phyloP scores from a whole-genome alignment of 2,888 invertebrate species.

The Anthrax anthrax region DNA sequence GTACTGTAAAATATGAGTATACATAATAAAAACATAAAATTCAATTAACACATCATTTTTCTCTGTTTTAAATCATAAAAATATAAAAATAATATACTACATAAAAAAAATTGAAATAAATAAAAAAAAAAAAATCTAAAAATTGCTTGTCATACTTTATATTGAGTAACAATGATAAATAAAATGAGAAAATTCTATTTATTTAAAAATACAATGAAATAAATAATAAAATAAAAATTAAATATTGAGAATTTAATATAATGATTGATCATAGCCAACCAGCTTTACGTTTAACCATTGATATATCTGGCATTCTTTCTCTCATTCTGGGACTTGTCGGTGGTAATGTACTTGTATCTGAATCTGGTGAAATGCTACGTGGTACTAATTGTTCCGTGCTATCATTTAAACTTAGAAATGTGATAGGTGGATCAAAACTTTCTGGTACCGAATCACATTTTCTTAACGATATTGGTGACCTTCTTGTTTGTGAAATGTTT shows the following conservation, averaged over 20 bases:
- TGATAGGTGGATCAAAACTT: slow-evolving; percentile 9
- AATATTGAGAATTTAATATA: background rate
- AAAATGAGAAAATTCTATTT: too few relatives aligned
- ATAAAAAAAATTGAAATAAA: too few relatives aligned
- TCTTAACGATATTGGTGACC: background rate
- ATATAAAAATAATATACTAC: too few relatives aligned
- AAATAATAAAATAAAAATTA: background rate
- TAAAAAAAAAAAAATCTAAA: too few relatives aligned
- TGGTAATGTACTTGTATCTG: slow-evolving; percentile 9
- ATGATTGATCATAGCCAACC: slow-evolving; percentile 39
- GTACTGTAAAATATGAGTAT: too few relatives aligned
- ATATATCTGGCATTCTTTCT: slow-evolving; percentile 32
- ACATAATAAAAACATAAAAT: too few relatives aligned
- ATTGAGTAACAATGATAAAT: too few relatives aligned
- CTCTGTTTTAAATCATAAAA: too few relatives aligned
- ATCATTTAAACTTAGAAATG: slow-evolving; percentile 15
- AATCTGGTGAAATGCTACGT: slow-evolving; percentile 5
- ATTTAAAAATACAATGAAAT: too few relatives aligned
- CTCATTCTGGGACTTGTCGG: slow-evolving; percentile 17
- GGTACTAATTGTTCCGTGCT: slow-evolving; percentile 41
- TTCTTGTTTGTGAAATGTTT: too few relatives aligned
- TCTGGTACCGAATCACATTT: slow-evolving; percentile 18
- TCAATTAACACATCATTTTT: too few relatives aligned
- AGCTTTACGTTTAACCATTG: slow-evolving; percentile 40
- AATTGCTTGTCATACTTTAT: too few relatives aligned